Base-by-base conservation (phyloP, 2,797 vertebrate genomes). In the Sternarchorhynchus goeldii region DNA sequence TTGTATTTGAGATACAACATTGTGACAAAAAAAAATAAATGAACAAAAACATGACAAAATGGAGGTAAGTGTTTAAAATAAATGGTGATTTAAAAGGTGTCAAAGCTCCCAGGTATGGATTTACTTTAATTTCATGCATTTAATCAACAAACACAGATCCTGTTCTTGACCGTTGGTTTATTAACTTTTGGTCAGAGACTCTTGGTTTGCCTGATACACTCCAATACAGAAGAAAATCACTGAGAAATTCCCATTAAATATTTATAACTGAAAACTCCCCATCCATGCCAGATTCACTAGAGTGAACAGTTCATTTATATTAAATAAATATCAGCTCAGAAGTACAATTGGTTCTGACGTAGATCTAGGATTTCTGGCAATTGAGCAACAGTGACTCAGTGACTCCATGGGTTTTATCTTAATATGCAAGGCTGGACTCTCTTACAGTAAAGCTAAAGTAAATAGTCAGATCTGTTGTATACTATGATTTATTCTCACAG, bases 241-340 rank as follows among this genome's bases (percentile, higher is more conserved):
- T 50, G 75, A 76, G 25, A 74, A 73, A 50, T 17, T 32, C 58
- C 77, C 68, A 63, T 83, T 82, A 83, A 81, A 84, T 74, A 82
- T 81, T 82, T 77, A 85, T 77, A 60, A 75, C 73, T 60, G 45
- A 45, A 82, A 83, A 76, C 62, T 76, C 63, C 45, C 21, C 59
- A 60, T 79, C 60, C 60, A 32, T 63, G 59, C 53, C 29, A 20
- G 76, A 79, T 59, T 76, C 73, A 76, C 32, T 76, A 56, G 73
- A 72, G 75, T 53, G 72, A 59, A 53, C 80, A 77, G 76, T 85
- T 81, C 41, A 79, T 83, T 83, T 76, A 75, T 66, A 62, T 81
- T 70, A 81, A 81, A 75, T 50, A 82, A 81, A 75, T 25, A 25
- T 74, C 65, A 81, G 20, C 63, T 81, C 71, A 60, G 73, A 59